Base-by-base conservation (phyloP, 2,113 vertebrate species). In the Strigops habroptila region DNA sequence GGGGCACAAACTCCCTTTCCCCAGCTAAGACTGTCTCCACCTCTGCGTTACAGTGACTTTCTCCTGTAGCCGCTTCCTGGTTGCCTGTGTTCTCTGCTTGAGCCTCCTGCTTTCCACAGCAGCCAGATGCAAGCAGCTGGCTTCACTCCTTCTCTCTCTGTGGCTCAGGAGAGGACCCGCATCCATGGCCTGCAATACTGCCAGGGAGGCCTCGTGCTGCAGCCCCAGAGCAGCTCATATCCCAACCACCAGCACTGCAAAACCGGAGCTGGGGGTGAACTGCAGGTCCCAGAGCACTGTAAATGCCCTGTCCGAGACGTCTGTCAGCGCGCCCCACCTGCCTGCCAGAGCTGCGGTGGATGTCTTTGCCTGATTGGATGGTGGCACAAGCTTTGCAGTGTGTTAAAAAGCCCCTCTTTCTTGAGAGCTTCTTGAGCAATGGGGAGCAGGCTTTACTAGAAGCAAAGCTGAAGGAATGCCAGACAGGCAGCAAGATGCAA, bases 111-210 rank as follows among this genome's bases (percentile, higher is more conserved):
- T 63, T 74, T 52, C 27, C 31, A 6, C 0, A 2, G 22, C 57
- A 77, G 10, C 4, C 71, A 60, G 57, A 17, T 30, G 12, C 35
- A 10, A 0, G 4, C 5, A 16, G 14, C 28, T 81, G 73, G 12
- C 81, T 71, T 68, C 30, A 9, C 28, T 71, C 35, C n/a, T 18
- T 31, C 65, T 41, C 16, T 51, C 46, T 55, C 19, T 2, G 1
- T 67, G 51, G 60, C 6, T 77, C 28, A 1, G 59, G n/a, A 78
- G 35, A 57, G 7, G 51, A 44, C 25, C 10, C 18, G 12, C 27
- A 16, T 6, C n/a, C 25, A 41, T 24, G 14, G 4, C 21, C 14
- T 1, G 4, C 18, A 4, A 5, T 0, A 0, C 12, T n/a, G 39
- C 51, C 4, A 7, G 18, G 22, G 8, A 35, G 6, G 10, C 11